Evolutionary conservation across 1,140 invertebrate genomes (phyloP).

Genomic region (Cyrtorhinus lividipennis): DNA sequence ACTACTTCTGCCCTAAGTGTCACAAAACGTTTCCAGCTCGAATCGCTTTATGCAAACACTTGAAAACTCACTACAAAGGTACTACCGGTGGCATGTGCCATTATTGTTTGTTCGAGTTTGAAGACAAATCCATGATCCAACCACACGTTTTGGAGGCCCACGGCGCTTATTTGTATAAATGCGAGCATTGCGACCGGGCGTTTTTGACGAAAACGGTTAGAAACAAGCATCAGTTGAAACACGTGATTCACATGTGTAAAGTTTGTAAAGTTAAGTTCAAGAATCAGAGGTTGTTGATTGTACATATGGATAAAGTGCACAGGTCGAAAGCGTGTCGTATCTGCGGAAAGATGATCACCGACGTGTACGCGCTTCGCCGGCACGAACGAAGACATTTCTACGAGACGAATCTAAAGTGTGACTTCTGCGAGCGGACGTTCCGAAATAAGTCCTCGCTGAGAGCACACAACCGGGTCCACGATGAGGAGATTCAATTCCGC

Average conservation of each 20-base stretch:
- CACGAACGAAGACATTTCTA: constrained; percentile 20
- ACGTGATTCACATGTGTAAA: constrained; percentile 14
- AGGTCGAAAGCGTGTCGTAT: constrained; percentile 6
- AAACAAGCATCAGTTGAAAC: constrained; percentile 16
- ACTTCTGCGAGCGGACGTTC: constrained; percentile 16
- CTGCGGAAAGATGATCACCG: constrained; percentile 15
- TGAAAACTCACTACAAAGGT: constrained; percentile 18
- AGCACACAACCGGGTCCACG: constrained; percentile 5
- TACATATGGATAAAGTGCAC: constrained; percentile 19
- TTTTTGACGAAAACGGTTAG: constrained; percentile 14
- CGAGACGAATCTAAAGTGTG: constrained; percentile 15
- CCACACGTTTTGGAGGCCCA: constrained; percentile 19
- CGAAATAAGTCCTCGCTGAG: constrained; percentile 17
- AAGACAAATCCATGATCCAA: constrained; percentile 16
- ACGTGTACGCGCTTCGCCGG: constrained; percentile 8
- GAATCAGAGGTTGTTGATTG: constrained; percentile 2
- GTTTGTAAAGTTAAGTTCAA: constrained; percentile 16
- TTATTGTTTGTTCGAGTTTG: constrained; percentile 19
- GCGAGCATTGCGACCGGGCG: constrained; percentile 17
- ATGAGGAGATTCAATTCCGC: constrained; percentile 10
- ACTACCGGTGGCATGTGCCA: constrained; percentile 16
- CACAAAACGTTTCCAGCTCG: constrained; percentile 14
- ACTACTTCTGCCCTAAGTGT: constrained; percentile 12
- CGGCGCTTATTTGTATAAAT: constrained; percentile 19
- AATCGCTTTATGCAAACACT: constrained; percentile 14